Conservation (phyloP, 2,888 invertebrate genomes). For the Amiota mariae region DNA sequence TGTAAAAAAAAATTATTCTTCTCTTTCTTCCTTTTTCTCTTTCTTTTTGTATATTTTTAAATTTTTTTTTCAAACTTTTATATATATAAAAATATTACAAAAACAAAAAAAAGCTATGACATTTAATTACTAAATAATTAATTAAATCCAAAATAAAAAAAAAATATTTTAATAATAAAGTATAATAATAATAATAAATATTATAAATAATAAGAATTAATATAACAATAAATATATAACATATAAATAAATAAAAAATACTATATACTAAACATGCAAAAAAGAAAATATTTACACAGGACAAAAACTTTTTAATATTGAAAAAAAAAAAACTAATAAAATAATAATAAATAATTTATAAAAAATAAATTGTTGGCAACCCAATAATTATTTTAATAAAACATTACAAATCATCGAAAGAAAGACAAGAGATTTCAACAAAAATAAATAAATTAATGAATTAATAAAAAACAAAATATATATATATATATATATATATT, state of each 20-base stretch:
- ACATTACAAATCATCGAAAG: constrained; percentile 22
- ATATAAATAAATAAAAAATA: constrained; percentile 21
- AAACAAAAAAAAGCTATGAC: constrained; percentile 62
- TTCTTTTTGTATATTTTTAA: constrained; percentile 60
- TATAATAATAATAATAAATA: constrained; percentile 20
- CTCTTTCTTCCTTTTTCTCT: constrained; percentile 65
- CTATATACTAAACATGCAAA: constrained; percentile 9
- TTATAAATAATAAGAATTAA: not conserved
- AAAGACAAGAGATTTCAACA: constrained; percentile 6
- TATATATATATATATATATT: not conserved
- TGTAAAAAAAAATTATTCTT: constrained; percentile 52
- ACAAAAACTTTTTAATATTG: constrained; percentile 21
- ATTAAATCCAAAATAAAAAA: constrained; percentile 28
- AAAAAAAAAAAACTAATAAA: not conserved
- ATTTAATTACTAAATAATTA: constrained; percentile 65
- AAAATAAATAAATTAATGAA: constrained; percentile 12
- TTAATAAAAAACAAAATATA: constrained; percentile 14
- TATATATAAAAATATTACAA: constrained; percentile 31
- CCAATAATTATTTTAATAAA: constrained; percentile 20
- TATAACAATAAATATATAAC: constrained; percentile 29
- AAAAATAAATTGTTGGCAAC: not conserved
- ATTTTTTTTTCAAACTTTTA: constrained; percentile 45
- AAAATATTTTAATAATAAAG: constrained; percentile 23
- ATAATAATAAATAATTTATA: not conserved
- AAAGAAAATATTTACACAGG: constrained; percentile 37